Evolutionary conservation across 1,140 invertebrate species (phyloP).

Genomic region (Diorhabda sublineata): DNA sequence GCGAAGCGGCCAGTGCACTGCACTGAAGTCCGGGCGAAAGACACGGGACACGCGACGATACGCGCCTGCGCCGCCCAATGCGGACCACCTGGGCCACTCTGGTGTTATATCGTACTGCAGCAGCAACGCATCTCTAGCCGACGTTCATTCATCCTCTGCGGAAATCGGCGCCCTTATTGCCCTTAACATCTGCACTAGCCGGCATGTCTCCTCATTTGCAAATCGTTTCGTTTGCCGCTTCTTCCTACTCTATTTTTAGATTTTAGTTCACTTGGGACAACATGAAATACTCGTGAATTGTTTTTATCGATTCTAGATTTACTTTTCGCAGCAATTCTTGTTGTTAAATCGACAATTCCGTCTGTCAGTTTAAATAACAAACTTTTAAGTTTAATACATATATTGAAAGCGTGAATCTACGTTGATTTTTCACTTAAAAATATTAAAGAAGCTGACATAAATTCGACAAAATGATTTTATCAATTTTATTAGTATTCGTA

Average conservation of each 20-base stretch:
- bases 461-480: too few relatives aligned
- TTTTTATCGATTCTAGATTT: conserved; percentile 3
- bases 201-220: conserved; percentile 18
- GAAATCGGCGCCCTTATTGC: conserved; percentile 23
- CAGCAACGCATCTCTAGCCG: conserved; percentile 26
- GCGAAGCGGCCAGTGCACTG: conserved; percentile 35
- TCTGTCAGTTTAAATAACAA: too few relatives aligned
- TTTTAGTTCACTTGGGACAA: conserved; percentile 2
- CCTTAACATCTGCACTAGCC: conserved; percentile 21
- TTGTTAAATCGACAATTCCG: too few relatives aligned
- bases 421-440: too few relatives aligned
- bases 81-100: conserved; percentile 36
- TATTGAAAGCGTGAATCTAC: too few relatives aligned
- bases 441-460: too few relatives aligned
- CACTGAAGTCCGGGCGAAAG: conserved; percentile 31
- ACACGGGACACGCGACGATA: conserved; percentile 23
- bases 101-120: conserved; percentile 32
- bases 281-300: neutral
- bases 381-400: too few relatives aligned
- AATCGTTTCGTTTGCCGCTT: conserved; percentile 7
- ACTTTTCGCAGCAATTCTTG: neutral
- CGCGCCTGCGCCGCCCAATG: conserved; percentile 33
- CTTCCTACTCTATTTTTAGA: conserved; percentile 8
- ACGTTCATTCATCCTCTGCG: conserved; percentile 32
- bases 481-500: too few relatives aligned